phyloP scores from a whole-genome alignment of 1,140 invertebrate genomes.

The Cepaea nemoralis region DNA sequence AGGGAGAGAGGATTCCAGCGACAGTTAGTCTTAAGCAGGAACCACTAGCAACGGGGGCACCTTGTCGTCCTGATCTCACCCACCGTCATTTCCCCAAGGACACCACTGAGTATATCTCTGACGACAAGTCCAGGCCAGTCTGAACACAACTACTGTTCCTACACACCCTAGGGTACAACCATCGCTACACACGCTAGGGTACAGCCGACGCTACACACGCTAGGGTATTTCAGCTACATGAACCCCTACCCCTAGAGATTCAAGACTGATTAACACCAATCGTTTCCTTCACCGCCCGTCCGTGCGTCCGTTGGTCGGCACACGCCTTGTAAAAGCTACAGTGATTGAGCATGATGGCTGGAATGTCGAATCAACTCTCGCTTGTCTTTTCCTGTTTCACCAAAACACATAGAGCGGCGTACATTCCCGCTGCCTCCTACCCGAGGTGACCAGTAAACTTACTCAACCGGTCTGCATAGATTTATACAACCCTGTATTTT shows the following conservation, averaged over 20 bases:
- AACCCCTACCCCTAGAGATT: not conserved
- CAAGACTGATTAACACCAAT: too few relatives aligned
- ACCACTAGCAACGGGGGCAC: not conserved
- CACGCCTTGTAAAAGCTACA: not conserved
- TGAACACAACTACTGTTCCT: not conserved
- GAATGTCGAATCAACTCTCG: not conserved
- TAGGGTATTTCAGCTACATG: not conserved
- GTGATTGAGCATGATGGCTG: not conserved
- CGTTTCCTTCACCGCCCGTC: not conserved
- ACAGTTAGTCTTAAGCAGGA: not conserved
- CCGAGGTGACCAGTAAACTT: not conserved
- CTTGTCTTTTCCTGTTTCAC: not conserved
- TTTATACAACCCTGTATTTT: not conserved
- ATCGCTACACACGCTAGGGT: not conserved
- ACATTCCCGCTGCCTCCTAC: not conserved
- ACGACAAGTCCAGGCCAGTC: not conserved
- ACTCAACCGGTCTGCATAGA: not conserved
- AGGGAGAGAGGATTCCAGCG: not conserved
- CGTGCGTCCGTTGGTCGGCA: not conserved
- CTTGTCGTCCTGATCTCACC: not conserved
- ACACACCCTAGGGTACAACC: not conserved
- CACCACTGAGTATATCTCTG: not conserved
- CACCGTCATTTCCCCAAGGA: not conserved
- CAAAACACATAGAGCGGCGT: not conserved
- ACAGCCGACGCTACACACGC: too few relatives aligned